Evolutionary conservation across 2,113 vertebrate genomes (phyloP).

Genomic region (Azemiops feae): DNA sequence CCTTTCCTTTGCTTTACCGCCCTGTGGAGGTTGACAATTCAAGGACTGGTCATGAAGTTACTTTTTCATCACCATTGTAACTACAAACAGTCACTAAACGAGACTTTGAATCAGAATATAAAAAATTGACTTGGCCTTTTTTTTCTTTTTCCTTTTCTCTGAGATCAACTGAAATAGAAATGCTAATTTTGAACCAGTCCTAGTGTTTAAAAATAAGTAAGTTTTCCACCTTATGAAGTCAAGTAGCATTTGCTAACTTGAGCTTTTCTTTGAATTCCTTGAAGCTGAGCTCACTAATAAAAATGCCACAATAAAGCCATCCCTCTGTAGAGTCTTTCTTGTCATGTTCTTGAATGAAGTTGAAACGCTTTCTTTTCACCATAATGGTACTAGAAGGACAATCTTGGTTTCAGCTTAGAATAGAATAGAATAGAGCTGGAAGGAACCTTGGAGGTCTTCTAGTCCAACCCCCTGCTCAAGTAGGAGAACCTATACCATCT

Average conservation of each 20-base stretch:
- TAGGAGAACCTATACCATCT: too few species aligned
- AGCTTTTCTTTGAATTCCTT: conserved; percentile 22
- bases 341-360: conserved; percentile 16
- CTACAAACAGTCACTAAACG: neutral
- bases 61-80: neutral
- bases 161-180: neutral
- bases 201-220: neutral
- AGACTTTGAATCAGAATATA: neutral
- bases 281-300: neutral
- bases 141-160: too few species aligned
- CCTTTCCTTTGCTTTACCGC: neutral
- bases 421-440: too few species aligned
- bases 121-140: conserved; percentile 10
- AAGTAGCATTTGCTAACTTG: conserved; percentile 3
- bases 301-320: conserved; percentile 6
- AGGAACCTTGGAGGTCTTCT: too few species aligned
- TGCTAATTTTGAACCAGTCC: neutral
- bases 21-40: neutral
- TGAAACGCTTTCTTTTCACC: neutral
- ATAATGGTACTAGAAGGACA: conserved; percentile 16
- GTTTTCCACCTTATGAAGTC: conserved; percentile 7
- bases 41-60: neutral
- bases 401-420: neutral
- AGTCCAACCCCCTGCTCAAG: too few species aligned
- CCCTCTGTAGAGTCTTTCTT: conserved; percentile 10